Conservation (phyloP, 2,113 vertebrate species). For the Pampusana beccarii region DNA sequence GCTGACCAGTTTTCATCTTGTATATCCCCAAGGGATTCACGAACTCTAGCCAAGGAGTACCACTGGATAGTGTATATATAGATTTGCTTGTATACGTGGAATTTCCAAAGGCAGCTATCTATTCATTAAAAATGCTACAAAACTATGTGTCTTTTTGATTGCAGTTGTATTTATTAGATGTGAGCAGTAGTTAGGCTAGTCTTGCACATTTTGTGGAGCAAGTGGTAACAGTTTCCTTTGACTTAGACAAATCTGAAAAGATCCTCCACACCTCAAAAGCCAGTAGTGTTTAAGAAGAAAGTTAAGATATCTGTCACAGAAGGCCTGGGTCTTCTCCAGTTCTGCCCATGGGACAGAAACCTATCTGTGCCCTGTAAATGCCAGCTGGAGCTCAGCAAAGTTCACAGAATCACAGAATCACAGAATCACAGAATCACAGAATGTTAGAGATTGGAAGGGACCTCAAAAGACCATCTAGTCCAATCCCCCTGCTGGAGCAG, state of each 20-base stretch:
- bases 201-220: background rate
- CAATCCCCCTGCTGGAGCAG: too few relatives aligned
- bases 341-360: background rate
- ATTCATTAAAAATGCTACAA: background rate
- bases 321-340: background rate
- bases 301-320: background rate
- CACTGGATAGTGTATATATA: background rate
- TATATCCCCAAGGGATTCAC: background rate
- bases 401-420: too few relatives aligned
- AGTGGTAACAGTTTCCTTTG: background rate
- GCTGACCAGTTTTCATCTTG: background rate
- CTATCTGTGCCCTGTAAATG: background rate
- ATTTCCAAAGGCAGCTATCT: background rate
- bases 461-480: too few relatives aligned
- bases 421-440: too few relatives aligned
- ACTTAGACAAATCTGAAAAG: background rate
- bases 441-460: too few relatives aligned
- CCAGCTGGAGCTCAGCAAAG: background rate
- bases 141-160: background rate
- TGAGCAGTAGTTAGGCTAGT: background rate
- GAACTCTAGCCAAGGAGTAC: background rate
- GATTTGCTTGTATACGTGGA: background rate
- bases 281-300: background rate
- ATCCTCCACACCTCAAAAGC: background rate
- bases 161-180: background rate